Evolutionary conservation across 2,113 vertebrate genomes (phyloP).

Genomic region (Myxocyprinus asiaticus): DNA sequence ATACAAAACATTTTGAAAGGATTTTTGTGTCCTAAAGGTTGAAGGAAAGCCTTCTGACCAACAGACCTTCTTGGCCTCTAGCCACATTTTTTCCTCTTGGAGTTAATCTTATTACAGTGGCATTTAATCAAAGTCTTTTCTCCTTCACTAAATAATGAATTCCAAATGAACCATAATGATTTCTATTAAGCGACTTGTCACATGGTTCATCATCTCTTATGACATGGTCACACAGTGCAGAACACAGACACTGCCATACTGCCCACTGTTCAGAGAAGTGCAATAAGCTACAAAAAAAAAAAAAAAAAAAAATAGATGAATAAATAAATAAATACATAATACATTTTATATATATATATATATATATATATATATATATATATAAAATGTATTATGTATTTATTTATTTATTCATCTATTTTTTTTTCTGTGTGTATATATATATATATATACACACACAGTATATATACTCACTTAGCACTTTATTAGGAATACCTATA

Average conservation of each 20-base stretch:
- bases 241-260: too few species aligned
- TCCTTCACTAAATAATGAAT: constrained; percentile 49
- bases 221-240: constrained; percentile 14
- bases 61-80: not conserved
- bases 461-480: too few species aligned
- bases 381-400: too few species aligned
- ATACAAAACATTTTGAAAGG: not conserved
- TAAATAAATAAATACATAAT: too few species aligned
- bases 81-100: constrained; percentile 17
- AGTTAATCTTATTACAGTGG: constrained; percentile 35
- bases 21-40: not conserved
- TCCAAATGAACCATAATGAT: constrained; percentile 47
- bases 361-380: too few species aligned
- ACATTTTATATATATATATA: too few species aligned
- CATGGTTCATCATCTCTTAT: constrained; percentile 35
- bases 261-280: not conserved
- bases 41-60: too few species aligned
- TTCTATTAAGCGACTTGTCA: constrained; percentile 53
- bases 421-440: too few species aligned
- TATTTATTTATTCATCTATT: too few species aligned
- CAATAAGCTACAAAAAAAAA: not conserved
- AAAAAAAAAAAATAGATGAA: too few species aligned
- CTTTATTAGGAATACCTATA: too few species aligned
- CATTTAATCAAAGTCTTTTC: constrained; percentile 50
- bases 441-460: too few species aligned